phyloP scores from a whole-genome alignment of 2,113 vertebrate species.

The Pluvianellus socialis region DNA sequence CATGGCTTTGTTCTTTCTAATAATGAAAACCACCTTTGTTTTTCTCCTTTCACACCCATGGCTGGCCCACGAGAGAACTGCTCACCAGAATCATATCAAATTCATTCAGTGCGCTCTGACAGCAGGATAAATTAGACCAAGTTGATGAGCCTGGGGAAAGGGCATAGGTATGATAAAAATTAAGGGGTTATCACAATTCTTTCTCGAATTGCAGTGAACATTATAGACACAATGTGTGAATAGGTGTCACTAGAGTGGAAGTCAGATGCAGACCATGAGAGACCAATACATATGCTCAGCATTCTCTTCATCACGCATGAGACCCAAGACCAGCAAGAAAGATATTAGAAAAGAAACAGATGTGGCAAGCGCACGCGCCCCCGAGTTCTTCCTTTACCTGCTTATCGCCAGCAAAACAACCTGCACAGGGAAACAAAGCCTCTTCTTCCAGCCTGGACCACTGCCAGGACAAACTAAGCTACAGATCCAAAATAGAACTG shows the following conservation, averaged over 20 bases:
- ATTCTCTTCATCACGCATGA: neutral
- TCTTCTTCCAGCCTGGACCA: neutral
- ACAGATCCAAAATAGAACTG: neutral
- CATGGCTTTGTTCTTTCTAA: neutral
- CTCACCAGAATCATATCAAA: neutral
- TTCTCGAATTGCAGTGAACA: neutral
- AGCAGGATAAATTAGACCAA: neutral
- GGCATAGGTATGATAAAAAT: neutral
- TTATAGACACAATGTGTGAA: neutral
- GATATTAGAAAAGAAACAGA: slow-evolving; percentile 50
- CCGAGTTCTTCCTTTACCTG: slow-evolving; percentile 5
- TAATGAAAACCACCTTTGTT: neutral
- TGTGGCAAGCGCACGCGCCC: neutral
- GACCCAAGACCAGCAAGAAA: slow-evolving; percentile 17
- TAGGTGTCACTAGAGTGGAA: neutral
- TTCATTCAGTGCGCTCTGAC: neutral
- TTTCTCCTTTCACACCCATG: neutral
- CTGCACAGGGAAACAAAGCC: slow-evolving; percentile 32
- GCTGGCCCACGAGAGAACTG: neutral
- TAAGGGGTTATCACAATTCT: neutral
- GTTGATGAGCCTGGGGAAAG: neutral
- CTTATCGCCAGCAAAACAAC: slow-evolving; percentile 52
- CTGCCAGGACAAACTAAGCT: slow-evolving; percentile 36
- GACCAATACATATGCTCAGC: neutral
- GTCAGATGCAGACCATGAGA: neutral